Evolutionary conservation across 2,113 vertebrate genomes (phyloP).

Genomic region (Phalacrocorax brasilianus): DNA sequence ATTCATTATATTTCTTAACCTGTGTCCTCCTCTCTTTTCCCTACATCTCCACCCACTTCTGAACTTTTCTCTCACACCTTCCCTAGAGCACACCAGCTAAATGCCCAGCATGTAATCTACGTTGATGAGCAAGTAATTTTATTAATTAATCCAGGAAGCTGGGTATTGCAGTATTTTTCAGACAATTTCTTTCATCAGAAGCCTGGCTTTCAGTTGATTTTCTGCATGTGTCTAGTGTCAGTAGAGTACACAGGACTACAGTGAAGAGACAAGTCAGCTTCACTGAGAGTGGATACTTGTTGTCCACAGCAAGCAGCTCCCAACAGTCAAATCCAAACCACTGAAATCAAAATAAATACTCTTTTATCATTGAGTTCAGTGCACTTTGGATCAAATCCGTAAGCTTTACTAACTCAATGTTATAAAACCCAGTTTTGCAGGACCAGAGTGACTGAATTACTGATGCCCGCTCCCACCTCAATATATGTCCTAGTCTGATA

Average conservation of each 20-base stretch:
- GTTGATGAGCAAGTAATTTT: slow-evolving; percentile 49
- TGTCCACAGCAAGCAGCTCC: background rate
- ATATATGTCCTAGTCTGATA: background rate
- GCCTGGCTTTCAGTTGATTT: background rate
- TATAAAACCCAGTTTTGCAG: background rate
- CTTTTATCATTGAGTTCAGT: background rate
- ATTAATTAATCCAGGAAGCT: slow-evolving; percentile 32
- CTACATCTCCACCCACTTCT: background rate
- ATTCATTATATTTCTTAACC: background rate
- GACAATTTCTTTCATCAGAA: background rate
- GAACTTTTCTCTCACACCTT: background rate
- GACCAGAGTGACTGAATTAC: background rate
- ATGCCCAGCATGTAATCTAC: slow-evolving; percentile 19
- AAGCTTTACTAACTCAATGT: background rate
- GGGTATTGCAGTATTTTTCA: slow-evolving; percentile 1
- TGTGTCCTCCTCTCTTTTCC: background rate
- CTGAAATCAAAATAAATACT: background rate
- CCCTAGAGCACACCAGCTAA: background rate
- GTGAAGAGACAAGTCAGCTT: background rate
- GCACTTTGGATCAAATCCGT: background rate
- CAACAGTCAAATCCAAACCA: background rate
- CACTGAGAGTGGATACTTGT: background rate
- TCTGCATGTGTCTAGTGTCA: background rate
- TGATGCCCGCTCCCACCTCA: background rate
- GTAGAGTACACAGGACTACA: background rate